Evolutionary conservation across 1,140 invertebrate genomes (phyloP).

Genomic region (Ruditapes philippinarum): DNA sequence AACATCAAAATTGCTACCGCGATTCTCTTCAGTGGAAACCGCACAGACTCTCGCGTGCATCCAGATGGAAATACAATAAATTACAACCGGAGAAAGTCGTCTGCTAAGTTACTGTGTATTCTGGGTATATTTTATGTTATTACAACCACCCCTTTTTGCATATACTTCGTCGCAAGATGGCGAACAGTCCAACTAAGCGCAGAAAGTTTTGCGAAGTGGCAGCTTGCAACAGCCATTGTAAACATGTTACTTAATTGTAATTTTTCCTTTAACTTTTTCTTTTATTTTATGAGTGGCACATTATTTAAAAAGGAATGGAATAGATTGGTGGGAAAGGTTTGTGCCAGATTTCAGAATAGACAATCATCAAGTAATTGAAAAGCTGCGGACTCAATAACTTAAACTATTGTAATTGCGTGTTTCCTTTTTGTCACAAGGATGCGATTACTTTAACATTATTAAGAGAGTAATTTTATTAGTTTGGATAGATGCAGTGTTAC

Average conservation of each 20-base stretch:
- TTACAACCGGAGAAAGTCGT: not conserved
- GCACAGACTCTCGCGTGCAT: not conserved
- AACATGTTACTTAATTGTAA: not conserved
- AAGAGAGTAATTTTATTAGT: too few species aligned
- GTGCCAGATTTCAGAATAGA: not conserved
- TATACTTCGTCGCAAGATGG: not conserved
- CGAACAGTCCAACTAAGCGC: not conserved
- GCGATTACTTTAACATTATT: too few species aligned
- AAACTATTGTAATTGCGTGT: too few species aligned
- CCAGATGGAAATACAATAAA: not conserved
- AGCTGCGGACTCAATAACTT: too few species aligned
- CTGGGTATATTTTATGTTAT: not conserved
- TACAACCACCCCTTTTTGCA: not conserved
- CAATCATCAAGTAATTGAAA: too few species aligned
- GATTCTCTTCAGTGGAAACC: not conserved
- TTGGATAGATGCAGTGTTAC: too few species aligned
- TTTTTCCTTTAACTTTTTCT: constrained; percentile 45
- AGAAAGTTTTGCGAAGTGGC: constrained; percentile 3
- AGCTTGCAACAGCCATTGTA: not conserved
- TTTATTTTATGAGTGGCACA: constrained; percentile 15
- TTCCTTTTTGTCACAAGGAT: too few species aligned
- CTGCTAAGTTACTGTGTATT: not conserved
- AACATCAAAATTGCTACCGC: not conserved
- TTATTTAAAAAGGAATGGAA: constrained; percentile 31
- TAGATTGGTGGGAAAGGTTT: not conserved